Evolutionary conservation across 2,113 vertebrate genomes (phyloP), one percentile per base, ranked within the genome.

Genomic region (Patagioenas fasciata): DNA sequence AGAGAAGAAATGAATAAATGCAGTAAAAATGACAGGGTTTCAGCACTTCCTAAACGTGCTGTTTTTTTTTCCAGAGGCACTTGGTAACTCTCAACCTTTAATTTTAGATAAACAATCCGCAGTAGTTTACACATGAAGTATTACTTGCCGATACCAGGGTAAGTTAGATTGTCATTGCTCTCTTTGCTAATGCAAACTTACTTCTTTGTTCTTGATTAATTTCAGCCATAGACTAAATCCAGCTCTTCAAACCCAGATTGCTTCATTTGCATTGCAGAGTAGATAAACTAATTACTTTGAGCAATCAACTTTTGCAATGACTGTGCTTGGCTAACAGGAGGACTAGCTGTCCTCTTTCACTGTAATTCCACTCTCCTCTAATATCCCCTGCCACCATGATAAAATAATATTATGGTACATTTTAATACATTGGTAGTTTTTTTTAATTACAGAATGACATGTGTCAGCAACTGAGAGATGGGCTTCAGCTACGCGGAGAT

Each of bases 181-280:
- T 84, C 65, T 92, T 91, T 83, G 71, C 51, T 88, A 61, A 91
- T 75, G 65, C 72, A 75, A 93, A 61, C 62, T 87, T 44, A 84
- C 28, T 85, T 95, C 82, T 93, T 86, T 96, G 48, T 74, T 95
- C 85, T 67, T 94, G 91, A 91, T 95, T 95, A 95, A 94, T 93
- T 95, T 91, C 61, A 88, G 78, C 80, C 67, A 62, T 54, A 95
- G 82, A 94, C 71, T 84, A 94, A 88, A 96, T 93, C 92, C 71
- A 94, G 57, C 89, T 81, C 85, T 92, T 96, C 80, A 95, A 89
- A 95, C 94, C 72, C 20, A 73, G 44, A 84, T 60, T 85, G 67
- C 71, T 87, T 94, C 89, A 95, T 97, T 95, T 96, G 93, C 83
- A 94, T 79, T 95, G 94, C 85, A 96, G 79, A 97, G 23, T 23